Base-by-base conservation (phyloP, 2,113 vertebrate species). In the Oryzias celebensis region DNA sequence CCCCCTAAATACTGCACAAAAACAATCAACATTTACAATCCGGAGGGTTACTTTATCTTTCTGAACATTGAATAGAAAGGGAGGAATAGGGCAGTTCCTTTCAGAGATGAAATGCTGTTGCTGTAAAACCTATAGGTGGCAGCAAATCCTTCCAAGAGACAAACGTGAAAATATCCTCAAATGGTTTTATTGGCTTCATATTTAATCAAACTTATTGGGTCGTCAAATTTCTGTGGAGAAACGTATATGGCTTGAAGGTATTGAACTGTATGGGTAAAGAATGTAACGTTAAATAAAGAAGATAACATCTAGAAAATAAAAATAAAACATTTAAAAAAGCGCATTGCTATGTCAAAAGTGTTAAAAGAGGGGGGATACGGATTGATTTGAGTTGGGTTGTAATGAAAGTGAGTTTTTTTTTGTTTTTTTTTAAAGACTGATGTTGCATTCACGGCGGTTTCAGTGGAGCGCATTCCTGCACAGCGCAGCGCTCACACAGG, bases 401-500 rank as follows among this genome's bases (percentile, higher is more conserved):
- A 6, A 28, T 5, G 5, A 43, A 58, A 78, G 53, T 50, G 62
- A 17, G 48, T 14, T 43, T 65, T 48, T 52, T 14, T 2, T 36
- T 36, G 0, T 36, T 3, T 13, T 12, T 36, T 2, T 36, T 24
- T 6, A 31, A 36, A 17, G 67, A 65, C 72, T 79, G 63, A 67
- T 65, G 84, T 75, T 82, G 75, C 81, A 73, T 79, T 75, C 77
- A 43, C 85, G 70, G 64, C 26, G 80, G 60, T 82, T 85, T 82
- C 87, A 89, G 71, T 66, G 61, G 77, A 78, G 88, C 75, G 81
- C 90, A 93, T 92, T 92, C 92, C 92, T 91, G 52, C 86, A 90
- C 91, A 90, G 80, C 64, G 31, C 26, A 20, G 20, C 20, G 66
- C 82, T 74, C 85, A 86, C 78, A 75, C 56, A 51, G 62, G 75